A percentile compares a stretch with the other conserved stretches of the same genome.
Evolutionary conservation across 1,140 invertebrate genomes (phyloP).

Genomic region (Drosophila pseudoananassae): DNA sequence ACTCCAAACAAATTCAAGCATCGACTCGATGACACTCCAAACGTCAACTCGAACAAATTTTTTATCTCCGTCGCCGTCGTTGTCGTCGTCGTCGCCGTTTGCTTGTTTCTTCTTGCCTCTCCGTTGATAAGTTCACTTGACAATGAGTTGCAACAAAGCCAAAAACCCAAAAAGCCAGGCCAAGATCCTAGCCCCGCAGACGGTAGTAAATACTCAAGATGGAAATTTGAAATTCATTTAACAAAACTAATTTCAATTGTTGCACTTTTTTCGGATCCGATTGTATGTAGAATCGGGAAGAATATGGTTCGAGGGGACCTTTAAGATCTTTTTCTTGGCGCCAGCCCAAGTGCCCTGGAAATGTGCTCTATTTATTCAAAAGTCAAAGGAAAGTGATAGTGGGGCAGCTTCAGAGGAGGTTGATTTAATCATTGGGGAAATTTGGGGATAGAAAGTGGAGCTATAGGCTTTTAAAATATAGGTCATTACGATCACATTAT

Average conservation of each 20-base stretch:
- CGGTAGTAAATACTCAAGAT: slow-evolving; percentile 74
- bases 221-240: slow-evolving; percentile 77
- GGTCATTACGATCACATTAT: not conserved
- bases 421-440: not conserved
- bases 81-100: slow-evolving; percentile 14
- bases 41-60: slow-evolving; percentile 79
- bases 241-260: slow-evolving; percentile 82
- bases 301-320: slow-evolving; percentile 35
- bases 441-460: not conserved
- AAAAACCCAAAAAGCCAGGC: slow-evolving; percentile 49
- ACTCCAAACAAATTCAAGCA: slow-evolving; percentile 81
- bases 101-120: slow-evolving; percentile 50
- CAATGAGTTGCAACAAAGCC: slow-evolving; percentile 80
- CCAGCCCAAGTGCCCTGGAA: slow-evolving; percentile 63
- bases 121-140: slow-evolving; percentile 77
- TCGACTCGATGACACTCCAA: slow-evolving; percentile 75
- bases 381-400: slow-evolving; percentile 70
- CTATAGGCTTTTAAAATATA: not conserved
- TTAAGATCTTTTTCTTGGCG: slow-evolving; percentile 73
- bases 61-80: slow-evolving; percentile 22
- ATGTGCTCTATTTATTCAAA: slow-evolving; percentile 29
- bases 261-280: slow-evolving; percentile 52
- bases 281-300: slow-evolving; percentile 38
- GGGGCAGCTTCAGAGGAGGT: not conserved
- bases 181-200: slow-evolving; percentile 51